phyloP scores from a whole-genome alignment of 2,888 invertebrate genomes.

The Cecidostiba fungosa region DNA sequence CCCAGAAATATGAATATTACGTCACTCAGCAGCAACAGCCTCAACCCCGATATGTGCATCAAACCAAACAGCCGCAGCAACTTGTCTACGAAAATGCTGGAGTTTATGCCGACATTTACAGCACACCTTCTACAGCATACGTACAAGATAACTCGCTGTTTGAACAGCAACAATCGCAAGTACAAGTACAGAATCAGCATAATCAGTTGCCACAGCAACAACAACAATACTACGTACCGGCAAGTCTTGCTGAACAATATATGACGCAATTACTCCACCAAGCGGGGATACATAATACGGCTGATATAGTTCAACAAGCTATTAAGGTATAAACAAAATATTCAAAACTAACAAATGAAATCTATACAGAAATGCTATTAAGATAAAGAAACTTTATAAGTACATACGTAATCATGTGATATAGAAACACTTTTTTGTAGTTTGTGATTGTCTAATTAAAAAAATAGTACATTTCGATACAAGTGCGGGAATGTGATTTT shows the following conservation, averaged over 20 bases:
- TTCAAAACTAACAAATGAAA: no score
- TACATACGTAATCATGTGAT: no score
- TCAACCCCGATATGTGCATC: constrained; percentile 60
- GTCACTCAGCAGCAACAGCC: constrained; percentile 40
- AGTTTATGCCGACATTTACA: constrained; percentile 69
- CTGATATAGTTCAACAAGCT: neutral
- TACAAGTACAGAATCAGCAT: constrained; percentile 65
- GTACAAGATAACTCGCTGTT: constrained; percentile 72
- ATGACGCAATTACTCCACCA: constrained; percentile 71
- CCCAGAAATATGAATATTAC: constrained; percentile 57
- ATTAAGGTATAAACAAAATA: constrained; percentile 37
- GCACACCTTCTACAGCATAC: constrained; percentile 69
- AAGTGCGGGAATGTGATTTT: no score
- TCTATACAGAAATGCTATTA: neutral
- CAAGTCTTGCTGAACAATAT: constrained; percentile 67
- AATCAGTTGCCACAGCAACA: constrained; percentile 63
- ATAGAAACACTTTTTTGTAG: no score
- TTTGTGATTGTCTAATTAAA: no score
- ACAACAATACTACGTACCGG: constrained; percentile 68
- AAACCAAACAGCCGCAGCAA: constrained; percentile 69
- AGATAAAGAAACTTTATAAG: no score
- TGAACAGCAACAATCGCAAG: constrained; percentile 65
- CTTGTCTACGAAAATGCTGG: constrained; percentile 69
- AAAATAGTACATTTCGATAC: no score
- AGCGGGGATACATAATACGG: constrained; percentile 45